phyloP scores from a whole-genome alignment of 1,140 invertebrate species.

The Nilaparvata lugens region DNA sequence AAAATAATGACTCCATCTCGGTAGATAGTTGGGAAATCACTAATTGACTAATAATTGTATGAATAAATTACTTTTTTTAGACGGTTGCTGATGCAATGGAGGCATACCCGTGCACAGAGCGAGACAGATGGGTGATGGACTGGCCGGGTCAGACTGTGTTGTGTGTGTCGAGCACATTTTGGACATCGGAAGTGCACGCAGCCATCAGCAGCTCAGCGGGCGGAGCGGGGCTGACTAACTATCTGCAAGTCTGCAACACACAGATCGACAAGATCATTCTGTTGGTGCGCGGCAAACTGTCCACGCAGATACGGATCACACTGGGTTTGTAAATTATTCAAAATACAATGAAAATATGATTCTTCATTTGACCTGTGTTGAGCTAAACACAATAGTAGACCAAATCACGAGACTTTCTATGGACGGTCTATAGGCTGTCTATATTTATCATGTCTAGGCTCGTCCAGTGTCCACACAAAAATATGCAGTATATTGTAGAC shows the following conservation, averaged over 20 bases:
- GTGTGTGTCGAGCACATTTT: constrained; percentile 77
- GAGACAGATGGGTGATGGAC: constrained; percentile 72
- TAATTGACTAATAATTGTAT: background rate
- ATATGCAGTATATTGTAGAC: too few species aligned
- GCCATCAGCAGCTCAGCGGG: constrained; percentile 48
- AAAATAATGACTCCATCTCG: too few species aligned
- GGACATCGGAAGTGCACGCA: constrained; percentile 78
- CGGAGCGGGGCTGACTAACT: constrained; percentile 40
- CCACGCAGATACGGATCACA: constrained; percentile 81
- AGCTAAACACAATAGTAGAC: too few species aligned
- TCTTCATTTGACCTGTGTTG: too few species aligned
- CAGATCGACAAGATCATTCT: constrained; percentile 80
- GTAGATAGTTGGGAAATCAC: background rate
- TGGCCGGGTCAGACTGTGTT: constrained; percentile 88
- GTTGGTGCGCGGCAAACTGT: constrained; percentile 77
- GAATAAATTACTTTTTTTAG: constrained; percentile 26
- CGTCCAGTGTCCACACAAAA: too few species aligned
- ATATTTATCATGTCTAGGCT: too few species aligned
- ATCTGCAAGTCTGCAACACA: constrained; percentile 46
- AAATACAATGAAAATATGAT: too few species aligned
- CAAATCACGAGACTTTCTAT: too few species aligned
- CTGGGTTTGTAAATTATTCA: constrained; percentile 56
- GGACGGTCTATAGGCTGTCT: too few species aligned
- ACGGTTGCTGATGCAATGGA: constrained; percentile 43
- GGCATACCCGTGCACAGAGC: constrained; percentile 52